Base-by-base conservation (phyloP, 2,888 invertebrate genomes). In the Papilio gigon region DNA sequence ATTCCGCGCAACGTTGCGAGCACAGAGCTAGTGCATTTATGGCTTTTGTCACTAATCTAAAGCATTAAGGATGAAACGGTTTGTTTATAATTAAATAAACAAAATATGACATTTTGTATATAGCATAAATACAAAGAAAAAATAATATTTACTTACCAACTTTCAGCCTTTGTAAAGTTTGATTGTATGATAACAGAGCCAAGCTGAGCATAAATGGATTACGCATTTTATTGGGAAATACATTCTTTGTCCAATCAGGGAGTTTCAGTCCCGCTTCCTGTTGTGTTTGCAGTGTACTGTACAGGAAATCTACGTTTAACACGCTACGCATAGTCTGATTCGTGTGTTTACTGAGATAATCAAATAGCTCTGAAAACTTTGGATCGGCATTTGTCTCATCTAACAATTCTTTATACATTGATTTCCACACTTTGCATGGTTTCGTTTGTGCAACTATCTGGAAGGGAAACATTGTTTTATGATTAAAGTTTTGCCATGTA, bases 231-330 rank as follows among this genome's bases (percentile, higher is more conserved):
- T 93, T 89, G 0, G 96, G 95, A 75, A 95, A 95, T 44, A 95
- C 94, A 70, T 93, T 92, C 72, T 93, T 93, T 0, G 96, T 94
- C 96, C 97, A 96, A 53, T 93, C 91, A 0, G 97, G 97, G n/a
- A 97, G 84, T 58, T 93, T 90, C 40, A 96, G 87, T 11, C 95
- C 95, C 0, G 91, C 90, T 70, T 95, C 93, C 63, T 93, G 85
- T 64, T 93, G 88, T 12, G 95, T 93, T 79, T 94, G 93, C 6
- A 97, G 84, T 0, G 94, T 95, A 78, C 95, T 95, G 79, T 94
- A 97, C 11, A 97, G 83, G 62, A 93, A 93, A 82, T 97, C 96
- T 2, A 96, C 93, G 33, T 94, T 93, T n/a, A 94, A 82, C 5
- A 96, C 92, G 72, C 92, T 94, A 8, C 83, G 79, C 78, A 92